These are phyloP conservation scores for Aplocera efformata DNA, from an alignment of 2,888 invertebrate genomes.

Conservation along the genomic window DNA sequence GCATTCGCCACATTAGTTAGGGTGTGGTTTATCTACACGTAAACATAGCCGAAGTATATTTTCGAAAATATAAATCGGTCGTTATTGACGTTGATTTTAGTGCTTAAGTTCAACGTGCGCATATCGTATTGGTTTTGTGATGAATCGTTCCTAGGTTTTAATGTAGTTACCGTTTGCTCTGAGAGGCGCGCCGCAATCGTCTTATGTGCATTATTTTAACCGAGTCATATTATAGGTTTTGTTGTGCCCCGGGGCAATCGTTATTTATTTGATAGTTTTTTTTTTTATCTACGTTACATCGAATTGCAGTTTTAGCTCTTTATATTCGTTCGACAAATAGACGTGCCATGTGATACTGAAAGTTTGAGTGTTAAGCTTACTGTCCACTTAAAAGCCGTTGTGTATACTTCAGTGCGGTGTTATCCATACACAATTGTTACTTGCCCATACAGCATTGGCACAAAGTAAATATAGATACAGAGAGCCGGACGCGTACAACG, in stretches of 20 bases:
- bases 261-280: slow-evolving; percentile 64
- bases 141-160: slow-evolving; percentile 63
- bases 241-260: slow-evolving; percentile 46
- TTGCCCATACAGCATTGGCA: too few species aligned
- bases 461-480: too few species aligned
- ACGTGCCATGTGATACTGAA: slow-evolving; percentile 2
- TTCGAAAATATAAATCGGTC: slow-evolving; percentile 48
- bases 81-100: slow-evolving; percentile 53
- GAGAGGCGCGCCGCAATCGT: slow-evolving; percentile 55
- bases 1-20: slow-evolving; percentile 46
- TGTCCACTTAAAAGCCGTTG: neutral
- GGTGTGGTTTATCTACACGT: slow-evolving; percentile 36
- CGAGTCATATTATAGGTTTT: slow-evolving; percentile 54
- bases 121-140: slow-evolving; percentile 73
- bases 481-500: too few species aligned
- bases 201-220: slow-evolving; percentile 62
- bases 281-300: slow-evolving; percentile 46
- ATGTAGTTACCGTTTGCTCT: slow-evolving; percentile 49
- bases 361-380: slow-evolving; percentile 1
- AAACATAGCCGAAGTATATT: slow-evolving; percentile 43
- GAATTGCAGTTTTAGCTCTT: slow-evolving; percentile 29
- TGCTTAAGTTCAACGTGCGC: slow-evolving; percentile 66
- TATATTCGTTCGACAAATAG: slow-evolving; percentile 19
- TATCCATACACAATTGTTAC: too few species aligned
- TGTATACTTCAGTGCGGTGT: neutral